Percentiles rank a stretch among this genome's conserved stretches.
Conservation (phyloP, 2,113 vertebrate genomes). For the Apteryx owenii region DNA sequence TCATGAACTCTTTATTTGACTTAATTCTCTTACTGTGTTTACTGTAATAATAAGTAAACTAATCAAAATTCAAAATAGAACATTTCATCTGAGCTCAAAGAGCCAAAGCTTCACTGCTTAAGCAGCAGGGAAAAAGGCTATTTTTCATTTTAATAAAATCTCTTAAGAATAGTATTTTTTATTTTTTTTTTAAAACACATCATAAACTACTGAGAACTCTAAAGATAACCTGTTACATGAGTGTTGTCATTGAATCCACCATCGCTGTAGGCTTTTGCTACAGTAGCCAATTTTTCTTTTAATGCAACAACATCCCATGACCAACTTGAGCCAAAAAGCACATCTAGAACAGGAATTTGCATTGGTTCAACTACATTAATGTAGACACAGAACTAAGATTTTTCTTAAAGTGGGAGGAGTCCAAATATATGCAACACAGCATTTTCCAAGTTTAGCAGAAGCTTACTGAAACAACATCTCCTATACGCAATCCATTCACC, state of each 20-base stretch:
- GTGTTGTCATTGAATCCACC: background rate
- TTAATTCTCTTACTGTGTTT: background rate
- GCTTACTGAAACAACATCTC: background rate
- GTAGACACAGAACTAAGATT: background rate
- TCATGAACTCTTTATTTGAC: background rate
- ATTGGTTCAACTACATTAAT: background rate
- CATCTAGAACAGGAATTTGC: background rate
- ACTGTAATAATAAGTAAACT: background rate
- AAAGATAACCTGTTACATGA: background rate
- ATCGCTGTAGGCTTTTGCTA: background rate
- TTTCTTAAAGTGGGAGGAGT: background rate
- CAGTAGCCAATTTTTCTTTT: background rate
- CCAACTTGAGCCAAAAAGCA: background rate
- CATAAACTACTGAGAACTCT: background rate
- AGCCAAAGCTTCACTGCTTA: background rate
- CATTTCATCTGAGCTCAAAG: background rate
- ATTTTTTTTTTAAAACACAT: background rate
- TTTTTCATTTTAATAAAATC: background rate
- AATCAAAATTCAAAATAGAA: background rate
- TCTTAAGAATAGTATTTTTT: background rate
- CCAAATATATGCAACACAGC: background rate
- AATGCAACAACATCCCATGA: background rate
- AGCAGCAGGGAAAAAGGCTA: background rate
- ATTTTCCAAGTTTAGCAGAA: background rate
- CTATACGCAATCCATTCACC: background rate